Percentiles rank a stretch among this genome's conserved stretches.
Conservation (phyloP, 2,113 vertebrate species). For the Carollia perspicillata region DNA sequence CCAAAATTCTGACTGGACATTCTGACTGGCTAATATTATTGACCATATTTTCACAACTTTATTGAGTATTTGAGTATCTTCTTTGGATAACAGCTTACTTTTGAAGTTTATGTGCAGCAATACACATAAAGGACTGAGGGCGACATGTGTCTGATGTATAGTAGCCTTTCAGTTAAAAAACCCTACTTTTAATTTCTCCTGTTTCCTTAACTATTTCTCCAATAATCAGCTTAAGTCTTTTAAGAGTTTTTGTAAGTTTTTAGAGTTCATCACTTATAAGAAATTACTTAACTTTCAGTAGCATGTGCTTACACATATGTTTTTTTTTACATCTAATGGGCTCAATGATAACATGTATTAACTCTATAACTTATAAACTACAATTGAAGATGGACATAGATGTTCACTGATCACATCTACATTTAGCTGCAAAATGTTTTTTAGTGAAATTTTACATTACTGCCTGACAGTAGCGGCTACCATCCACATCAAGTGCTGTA, state of each 20-base stretch:
- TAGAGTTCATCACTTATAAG: not conserved
- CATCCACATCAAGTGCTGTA: not conserved
- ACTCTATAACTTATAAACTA: not conserved
- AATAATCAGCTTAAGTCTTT: not conserved
- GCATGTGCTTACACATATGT: not conserved
- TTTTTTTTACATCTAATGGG: not conserved
- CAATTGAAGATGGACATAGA: not conserved
- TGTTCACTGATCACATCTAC: not conserved
- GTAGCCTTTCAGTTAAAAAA: not conserved
- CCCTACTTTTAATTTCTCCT: not conserved
- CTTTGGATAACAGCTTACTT: not conserved
- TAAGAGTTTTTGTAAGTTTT: not conserved
- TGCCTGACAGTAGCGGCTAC: not conserved
- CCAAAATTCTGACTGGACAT: no score
- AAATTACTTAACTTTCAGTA: not conserved
- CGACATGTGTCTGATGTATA: fast-evolving
- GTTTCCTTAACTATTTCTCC: not conserved
- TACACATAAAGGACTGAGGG: not conserved
- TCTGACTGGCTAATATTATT: not conserved
- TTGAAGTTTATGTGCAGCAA: not conserved
- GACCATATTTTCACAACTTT: not conserved
- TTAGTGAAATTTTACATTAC: not conserved
- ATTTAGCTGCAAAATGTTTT: not conserved
- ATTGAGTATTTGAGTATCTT: not conserved
- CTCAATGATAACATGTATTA: slow-evolving; percentile 12